phyloP scores from a whole-genome alignment of 2,888 invertebrate genomes.

The Lasioglossum zephyrum region DNA sequence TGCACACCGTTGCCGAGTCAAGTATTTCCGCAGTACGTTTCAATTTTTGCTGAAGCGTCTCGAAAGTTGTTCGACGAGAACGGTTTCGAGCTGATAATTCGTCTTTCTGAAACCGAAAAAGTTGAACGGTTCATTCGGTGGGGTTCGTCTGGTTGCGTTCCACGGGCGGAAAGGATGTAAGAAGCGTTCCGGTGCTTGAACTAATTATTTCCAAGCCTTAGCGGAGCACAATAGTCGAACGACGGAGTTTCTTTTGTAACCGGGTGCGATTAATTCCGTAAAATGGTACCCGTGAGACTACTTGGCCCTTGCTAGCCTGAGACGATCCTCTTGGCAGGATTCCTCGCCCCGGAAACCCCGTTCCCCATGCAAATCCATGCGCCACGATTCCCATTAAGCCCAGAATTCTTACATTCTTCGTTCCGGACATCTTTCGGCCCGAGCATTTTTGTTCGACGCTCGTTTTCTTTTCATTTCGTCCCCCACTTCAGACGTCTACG shows the following conservation, averaged over 20 bases:
- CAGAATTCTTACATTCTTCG: slow-evolving; percentile 33
- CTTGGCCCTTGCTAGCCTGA: slow-evolving; percentile 48
- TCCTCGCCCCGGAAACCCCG: slow-evolving; percentile 71
- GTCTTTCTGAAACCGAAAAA: background rate
- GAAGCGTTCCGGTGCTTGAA: slow-evolving; percentile 42
- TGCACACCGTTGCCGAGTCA: background rate
- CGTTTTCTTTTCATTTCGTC: slow-evolving; percentile 42
- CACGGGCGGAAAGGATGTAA: slow-evolving; percentile 33
- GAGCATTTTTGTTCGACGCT: slow-evolving; percentile 25
- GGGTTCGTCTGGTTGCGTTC: background rate
- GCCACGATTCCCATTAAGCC: slow-evolving; percentile 67
- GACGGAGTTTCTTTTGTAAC: slow-evolving; percentile 72
- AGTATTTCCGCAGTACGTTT: background rate
- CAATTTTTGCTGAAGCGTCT: background rate
- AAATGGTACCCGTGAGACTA: slow-evolving; percentile 76
- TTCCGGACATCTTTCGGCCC: slow-evolving; percentile 20
- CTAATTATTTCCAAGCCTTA: slow-evolving; percentile 69
- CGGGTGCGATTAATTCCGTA: slow-evolving; percentile 75
- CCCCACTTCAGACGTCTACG: background rate
- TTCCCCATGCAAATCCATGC: slow-evolving; percentile 70
- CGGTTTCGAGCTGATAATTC: slow-evolving; percentile 17
- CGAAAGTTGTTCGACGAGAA: background rate
- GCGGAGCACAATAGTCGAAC: slow-evolving; percentile 60
- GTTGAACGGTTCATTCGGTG: background rate
- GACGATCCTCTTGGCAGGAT: slow-evolving; percentile 62